phyloP scores from a whole-genome alignment of 2,888 invertebrate genomes.

The Diaperis boleti region DNA sequence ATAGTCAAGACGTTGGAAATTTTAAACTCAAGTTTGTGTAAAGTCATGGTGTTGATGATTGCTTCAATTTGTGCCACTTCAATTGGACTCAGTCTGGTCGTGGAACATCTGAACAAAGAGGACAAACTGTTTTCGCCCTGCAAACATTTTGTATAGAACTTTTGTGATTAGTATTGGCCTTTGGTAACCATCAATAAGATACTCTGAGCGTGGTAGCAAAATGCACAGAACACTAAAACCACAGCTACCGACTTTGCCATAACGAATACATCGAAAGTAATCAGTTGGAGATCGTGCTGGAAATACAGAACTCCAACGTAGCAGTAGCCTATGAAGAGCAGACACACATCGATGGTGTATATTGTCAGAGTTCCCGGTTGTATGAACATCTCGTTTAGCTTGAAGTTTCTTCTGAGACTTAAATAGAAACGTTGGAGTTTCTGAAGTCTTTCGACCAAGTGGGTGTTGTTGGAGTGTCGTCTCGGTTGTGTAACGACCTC shows the following conservation, averaged over 20 bases:
- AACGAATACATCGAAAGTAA: constrained; percentile 26
- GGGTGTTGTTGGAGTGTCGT: too few relatives aligned
- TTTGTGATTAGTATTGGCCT: too few relatives aligned
- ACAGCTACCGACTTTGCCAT: constrained; percentile 19
- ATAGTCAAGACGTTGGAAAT: constrained; percentile 7
- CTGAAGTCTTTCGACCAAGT: constrained; percentile 23
- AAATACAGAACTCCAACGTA: constrained; percentile 24
- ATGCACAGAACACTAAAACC: too few relatives aligned
- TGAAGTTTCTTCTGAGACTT: constrained; percentile 20
- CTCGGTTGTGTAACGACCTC: too few relatives aligned
- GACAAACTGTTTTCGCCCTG: constrained; percentile 14
- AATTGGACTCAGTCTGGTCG: constrained; percentile 9
- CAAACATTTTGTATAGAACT: too few relatives aligned
- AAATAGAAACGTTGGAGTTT: constrained; percentile 30
- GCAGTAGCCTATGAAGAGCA: constrained; percentile 29
- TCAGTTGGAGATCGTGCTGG: background rate
- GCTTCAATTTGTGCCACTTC: constrained; percentile 25
- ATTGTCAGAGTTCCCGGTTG: constrained; percentile 18
- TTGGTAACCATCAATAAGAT: too few relatives aligned
- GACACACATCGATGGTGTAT: constrained; percentile 9
- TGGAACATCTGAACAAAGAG: constrained; percentile 14
- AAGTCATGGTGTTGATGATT: constrained; percentile 13
- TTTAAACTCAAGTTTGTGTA: background rate
- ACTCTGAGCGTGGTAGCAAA: too few relatives aligned
- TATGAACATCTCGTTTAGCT: constrained; percentile 16